Base-by-base conservation (phyloP, 2,888 invertebrate genomes). In the Lysandra coridon region DNA sequence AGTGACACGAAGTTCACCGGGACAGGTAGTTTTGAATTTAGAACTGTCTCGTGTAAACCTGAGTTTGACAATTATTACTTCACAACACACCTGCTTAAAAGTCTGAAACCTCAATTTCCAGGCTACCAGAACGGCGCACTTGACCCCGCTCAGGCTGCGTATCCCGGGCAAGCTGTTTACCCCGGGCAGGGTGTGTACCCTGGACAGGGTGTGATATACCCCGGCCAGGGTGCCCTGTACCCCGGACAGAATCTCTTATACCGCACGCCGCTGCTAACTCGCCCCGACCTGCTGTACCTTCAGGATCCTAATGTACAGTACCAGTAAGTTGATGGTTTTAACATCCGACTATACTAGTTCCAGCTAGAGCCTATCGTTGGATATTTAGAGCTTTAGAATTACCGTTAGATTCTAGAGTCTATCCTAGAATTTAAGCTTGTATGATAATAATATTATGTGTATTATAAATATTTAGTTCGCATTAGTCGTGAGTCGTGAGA, bases 51-150 rank as follows among this genome's bases (percentile, higher is more conserved):
- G 0, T 23, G 23, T 23, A 23, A 23, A 23, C 23, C 23, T 23
- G 23, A 23, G 23, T 23, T 23, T 23, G 23, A 23, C 23, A 23
- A 23, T 23, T 23, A 23, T 23, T 23, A 23, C 23, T 23, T 23
- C 10, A 10, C 2, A 44, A 44, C 44, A 44, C 44, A 44, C 44
- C 7, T 44, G 5, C 1, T 44, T 44, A 0, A 14, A 10, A 80
- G 37, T 23, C 30, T n/a, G 4, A 14, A 14, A 14, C 4, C 57
- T 49, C 10, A 78, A 33, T 33, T 40, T 49, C 10, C 85, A 90
- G 93, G 93, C 17, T 93, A 88, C 84, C 93, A 93, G 80, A 92
- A 90, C 81, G 86, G 91, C 0, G 84, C 92, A 2, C 87, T 91
- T 4, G 89, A 91, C 80, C 57, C 57, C 4, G 57, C 14, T 4